Evolutionary conservation across 1,140 invertebrate species (phyloP).

Genomic region (Hetaerina americana): DNA sequence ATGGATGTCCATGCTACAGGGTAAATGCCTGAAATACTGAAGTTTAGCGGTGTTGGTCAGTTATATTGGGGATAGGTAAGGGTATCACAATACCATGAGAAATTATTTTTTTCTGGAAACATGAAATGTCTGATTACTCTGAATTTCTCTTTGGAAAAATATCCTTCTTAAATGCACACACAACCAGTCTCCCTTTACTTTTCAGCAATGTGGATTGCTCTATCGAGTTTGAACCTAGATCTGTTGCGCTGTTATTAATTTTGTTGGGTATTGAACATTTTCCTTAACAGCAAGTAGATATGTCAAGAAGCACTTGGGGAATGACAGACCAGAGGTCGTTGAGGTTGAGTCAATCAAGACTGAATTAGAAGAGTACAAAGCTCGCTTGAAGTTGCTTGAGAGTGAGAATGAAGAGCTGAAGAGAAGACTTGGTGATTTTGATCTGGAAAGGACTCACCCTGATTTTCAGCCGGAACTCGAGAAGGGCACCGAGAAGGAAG

Average conservation of each 20-base stretch:
- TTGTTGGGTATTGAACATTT: slow-evolving; percentile 2
- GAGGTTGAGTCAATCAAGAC: slow-evolving; percentile 32
- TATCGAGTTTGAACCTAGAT: background rate
- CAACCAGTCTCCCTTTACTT: too few relatives aligned
- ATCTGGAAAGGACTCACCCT: too few relatives aligned
- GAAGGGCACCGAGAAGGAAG: background rate
- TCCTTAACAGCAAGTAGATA: slow-evolving; percentile 27
- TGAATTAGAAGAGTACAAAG: slow-evolving; percentile 38
- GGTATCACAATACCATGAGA: too few relatives aligned
- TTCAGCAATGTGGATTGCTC: slow-evolving; percentile 2
- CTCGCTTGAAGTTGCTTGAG: slow-evolving; percentile 41
- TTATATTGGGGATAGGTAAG: too few relatives aligned
- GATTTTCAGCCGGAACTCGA: slow-evolving; percentile 21
- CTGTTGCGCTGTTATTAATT: background rate
- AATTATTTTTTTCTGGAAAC: too few relatives aligned
- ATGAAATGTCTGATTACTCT: too few relatives aligned
- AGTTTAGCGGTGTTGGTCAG: too few relatives aligned
- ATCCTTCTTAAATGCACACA: too few relatives aligned
- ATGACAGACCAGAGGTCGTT: slow-evolving; percentile 22
- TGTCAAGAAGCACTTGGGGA: slow-evolving; percentile 33
- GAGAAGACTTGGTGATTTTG: slow-evolving; percentile 13
- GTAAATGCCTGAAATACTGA: too few relatives aligned
- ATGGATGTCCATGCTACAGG: too few relatives aligned
- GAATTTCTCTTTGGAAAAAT: too few relatives aligned
- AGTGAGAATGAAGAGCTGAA: slow-evolving; percentile 38